phyloP scores from a whole-genome alignment of 2,113 vertebrate species.

The Seriola aureovittata region DNA sequence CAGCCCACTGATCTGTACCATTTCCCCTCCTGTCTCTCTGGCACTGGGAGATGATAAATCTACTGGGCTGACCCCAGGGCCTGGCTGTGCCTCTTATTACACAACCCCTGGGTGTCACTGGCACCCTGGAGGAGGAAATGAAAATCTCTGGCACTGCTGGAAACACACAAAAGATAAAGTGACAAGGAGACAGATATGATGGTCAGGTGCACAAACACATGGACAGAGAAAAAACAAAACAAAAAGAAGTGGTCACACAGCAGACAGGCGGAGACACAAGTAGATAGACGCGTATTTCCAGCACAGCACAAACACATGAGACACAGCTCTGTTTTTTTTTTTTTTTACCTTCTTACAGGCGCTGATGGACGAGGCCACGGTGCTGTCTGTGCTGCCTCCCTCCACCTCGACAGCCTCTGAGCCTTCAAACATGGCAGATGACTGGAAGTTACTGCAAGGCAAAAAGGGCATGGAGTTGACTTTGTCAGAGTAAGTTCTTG shows the following conservation, averaged over 20 bases:
- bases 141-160: slow-evolving; percentile 51
- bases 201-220: slow-evolving; percentile 20
- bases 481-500: slow-evolving; percentile 58
- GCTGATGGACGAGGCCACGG: slow-evolving; percentile 88
- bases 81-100: slow-evolving; percentile 61
- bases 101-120: slow-evolving; percentile 52
- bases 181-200: slow-evolving; percentile 37
- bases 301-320: slow-evolving; percentile 15
- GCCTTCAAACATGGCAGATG: slow-evolving; percentile 89
- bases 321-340: background rate
- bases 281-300: background rate
- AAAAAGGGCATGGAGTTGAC: slow-evolving; percentile 60
- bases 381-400: slow-evolving; percentile 82
- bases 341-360: slow-evolving; percentile 94
- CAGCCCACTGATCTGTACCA: slow-evolving; percentile 62
- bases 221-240: background rate
- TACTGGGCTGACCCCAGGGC: slow-evolving; percentile 51
- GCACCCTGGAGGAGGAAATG: slow-evolving; percentile 58
- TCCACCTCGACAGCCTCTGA: slow-evolving; percentile 78
- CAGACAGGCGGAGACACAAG: slow-evolving; percentile 14
- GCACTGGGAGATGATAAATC: slow-evolving; percentile 67
- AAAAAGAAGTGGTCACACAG: background rate
- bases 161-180: slow-evolving; percentile 49
- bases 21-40: slow-evolving; percentile 52
- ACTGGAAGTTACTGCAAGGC: slow-evolving; percentile 88